phyloP scores from a whole-genome alignment of 2,113 vertebrate genomes.

The Pardalotus punctatus region DNA sequence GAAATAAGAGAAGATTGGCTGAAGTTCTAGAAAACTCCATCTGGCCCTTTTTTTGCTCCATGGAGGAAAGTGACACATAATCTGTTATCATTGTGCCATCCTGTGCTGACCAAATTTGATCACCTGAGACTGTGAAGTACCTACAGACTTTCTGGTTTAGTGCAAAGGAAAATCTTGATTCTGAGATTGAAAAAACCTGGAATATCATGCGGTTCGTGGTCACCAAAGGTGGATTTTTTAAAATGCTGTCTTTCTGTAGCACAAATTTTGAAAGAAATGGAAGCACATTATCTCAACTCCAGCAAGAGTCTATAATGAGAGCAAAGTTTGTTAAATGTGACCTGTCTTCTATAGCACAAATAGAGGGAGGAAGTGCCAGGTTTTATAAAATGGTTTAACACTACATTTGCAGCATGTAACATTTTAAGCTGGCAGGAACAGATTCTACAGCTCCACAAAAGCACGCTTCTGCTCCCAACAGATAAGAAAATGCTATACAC shows the following conservation, averaged over 20 bases:
- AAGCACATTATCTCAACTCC: background rate
- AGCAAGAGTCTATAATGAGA: background rate
- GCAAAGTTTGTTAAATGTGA: background rate
- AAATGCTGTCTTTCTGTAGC: background rate
- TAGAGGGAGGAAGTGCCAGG: background rate
- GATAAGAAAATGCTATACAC: conserved; percentile 7
- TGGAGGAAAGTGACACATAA: background rate
- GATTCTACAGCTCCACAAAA: background rate
- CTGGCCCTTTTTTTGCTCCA: background rate
- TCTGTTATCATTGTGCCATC: background rate
- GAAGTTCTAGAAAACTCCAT: background rate
- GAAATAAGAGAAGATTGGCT: background rate
- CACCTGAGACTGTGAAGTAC: background rate
- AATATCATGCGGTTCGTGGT: background rate
- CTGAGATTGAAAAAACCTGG: background rate
- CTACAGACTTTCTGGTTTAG: background rate
- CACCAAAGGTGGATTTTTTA: background rate
- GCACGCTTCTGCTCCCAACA: background rate
- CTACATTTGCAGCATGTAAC: background rate
- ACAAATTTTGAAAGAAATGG: background rate
- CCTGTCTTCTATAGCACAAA: background rate
- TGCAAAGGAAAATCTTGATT: background rate
- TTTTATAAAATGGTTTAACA: background rate
- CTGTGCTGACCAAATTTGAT: background rate
- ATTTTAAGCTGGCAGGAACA: background rate